Percentiles rank a stretch among this genome's conserved stretches.
phyloP scores from a whole-genome alignment of 1,140 invertebrate genomes.

The Phocides pigmalion region DNA sequence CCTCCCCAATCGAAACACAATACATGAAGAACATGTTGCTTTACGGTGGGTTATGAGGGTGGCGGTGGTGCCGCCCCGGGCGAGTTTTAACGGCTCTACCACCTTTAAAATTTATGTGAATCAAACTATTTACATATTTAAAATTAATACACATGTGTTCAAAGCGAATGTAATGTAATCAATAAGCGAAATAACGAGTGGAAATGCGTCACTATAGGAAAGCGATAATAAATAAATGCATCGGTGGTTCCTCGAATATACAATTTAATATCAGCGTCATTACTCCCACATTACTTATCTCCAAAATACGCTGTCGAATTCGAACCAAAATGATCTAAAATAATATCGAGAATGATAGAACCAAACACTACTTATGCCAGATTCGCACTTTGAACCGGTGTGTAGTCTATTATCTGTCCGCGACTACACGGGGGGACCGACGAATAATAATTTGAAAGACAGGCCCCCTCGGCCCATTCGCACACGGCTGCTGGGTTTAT shows the following conservation, averaged over 20 bases:
- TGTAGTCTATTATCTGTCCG: constrained; percentile 23
- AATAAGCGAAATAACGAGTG: neutral
- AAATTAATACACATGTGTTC: too few species aligned
- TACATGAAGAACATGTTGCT: too few species aligned
- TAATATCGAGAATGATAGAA: neutral
- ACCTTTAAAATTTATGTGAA: too few species aligned
- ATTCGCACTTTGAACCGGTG: constrained; percentile 28
- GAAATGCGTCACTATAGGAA: constrained; percentile 14
- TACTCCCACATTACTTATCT: constrained; percentile 11
- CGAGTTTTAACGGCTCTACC: too few species aligned
- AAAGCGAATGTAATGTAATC: neutral
- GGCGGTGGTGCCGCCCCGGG: too few species aligned
- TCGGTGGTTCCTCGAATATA: constrained; percentile 11
- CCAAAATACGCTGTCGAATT: constrained; percentile 1
- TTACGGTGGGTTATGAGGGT: too few species aligned
- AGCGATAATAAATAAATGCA: constrained; percentile 11
- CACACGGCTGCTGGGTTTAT: constrained; percentile 57
- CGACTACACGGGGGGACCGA: constrained; percentile 41
- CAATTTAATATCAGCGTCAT: constrained; percentile 34
- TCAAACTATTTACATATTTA: too few species aligned
- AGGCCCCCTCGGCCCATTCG: constrained; percentile 45
- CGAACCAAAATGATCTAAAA: neutral
- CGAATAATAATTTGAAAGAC: constrained; percentile 55
- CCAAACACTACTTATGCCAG: neutral
- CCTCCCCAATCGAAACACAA: too few species aligned